Conservation (phyloP, 2,113 vertebrate species). For the Hystrix brachyura region DNA sequence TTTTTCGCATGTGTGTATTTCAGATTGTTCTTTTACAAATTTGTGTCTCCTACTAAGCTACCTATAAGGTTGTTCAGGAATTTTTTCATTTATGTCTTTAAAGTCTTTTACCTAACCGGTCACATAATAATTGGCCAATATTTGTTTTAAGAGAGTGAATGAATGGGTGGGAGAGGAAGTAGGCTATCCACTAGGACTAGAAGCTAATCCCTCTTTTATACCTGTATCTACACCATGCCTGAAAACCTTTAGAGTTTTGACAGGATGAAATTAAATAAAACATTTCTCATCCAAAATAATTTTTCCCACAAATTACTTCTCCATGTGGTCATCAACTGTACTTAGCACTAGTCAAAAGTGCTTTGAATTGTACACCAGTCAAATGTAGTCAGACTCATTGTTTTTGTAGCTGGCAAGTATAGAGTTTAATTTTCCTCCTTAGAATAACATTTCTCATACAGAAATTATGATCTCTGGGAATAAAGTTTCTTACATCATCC, state of each 20-base stretch:
- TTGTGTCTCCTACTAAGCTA: neutral
- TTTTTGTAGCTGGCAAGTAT: constrained; percentile 35
- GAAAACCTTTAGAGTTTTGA: neutral
- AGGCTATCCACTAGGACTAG: neutral
- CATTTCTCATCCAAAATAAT: constrained; percentile 29
- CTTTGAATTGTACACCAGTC: constrained; percentile 39
- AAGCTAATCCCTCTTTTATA: neutral
- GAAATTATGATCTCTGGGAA: constrained; percentile 19
- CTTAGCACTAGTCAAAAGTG: constrained; percentile 7
- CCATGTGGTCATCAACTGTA: neutral
- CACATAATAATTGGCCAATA: neutral
- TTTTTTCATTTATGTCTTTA: constrained; percentile 4
- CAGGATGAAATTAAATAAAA: neutral
- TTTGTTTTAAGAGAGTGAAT: neutral
- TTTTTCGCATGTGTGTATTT: neutral
- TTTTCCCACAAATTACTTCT: constrained; percentile 57
- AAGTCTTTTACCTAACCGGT: neutral
- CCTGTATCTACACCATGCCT: neutral
- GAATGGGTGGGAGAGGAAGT: neutral
- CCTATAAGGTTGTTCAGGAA: neutral
- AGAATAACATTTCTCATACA: constrained; percentile 22
- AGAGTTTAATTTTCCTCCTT: constrained; percentile 34
- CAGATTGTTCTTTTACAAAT: neutral
- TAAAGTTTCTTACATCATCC: constrained; percentile 46
- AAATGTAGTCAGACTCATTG: constrained; percentile 8